Evolutionary conservation across 2,888 invertebrate genomes (phyloP), one percentile per base, ranked within the genome.

Genomic region (Sarcophaga caerulescens): DNA sequence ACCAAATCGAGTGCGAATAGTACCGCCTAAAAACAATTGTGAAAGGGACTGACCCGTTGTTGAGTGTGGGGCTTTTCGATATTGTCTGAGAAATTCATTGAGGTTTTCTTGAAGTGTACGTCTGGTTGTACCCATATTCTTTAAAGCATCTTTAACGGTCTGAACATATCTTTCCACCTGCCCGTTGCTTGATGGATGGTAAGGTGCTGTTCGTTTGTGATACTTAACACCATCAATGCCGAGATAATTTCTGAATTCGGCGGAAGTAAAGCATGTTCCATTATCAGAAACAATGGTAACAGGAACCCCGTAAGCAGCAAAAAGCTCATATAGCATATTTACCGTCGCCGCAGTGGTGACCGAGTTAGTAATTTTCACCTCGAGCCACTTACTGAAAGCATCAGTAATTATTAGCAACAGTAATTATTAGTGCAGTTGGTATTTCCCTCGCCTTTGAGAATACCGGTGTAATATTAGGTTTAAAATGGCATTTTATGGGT

Each of bases 371-470:
- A 63, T 44, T 44, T 35, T 73, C 6, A 45, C 66, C 35, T 68
- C 81, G 3, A 68, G 12, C 74, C 74, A 81, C 62, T 81, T 81
- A 70, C 68, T 59, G 69, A 52, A n/a, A 70, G 45, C 25, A 85
- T 89, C 87, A 12, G 68, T 52, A 14, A 93, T 87, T n/a, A 93
- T 87, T 5, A 93, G 81, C 47, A 91, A 89, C 88, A 25, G n/a
- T n/a, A n/a, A n/a, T n/a, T n/a, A n/a, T n/a, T 25, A 75, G 60
- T 23, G 79, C 75, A 17, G 76, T 14, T 8, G 76, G 76, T 65
- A 76, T 69, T 76, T 80, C 76, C 23, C 23, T 23, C 23, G 23
- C 3, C 83, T 68, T 73, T 35, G 73, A 73, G 23, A 84, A 82
- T 23, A 82, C 45, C 23, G 77, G 82, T 45, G 69, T 57, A 17